Conservation (phyloP, 2,797 vertebrate genomes). For the Rhinatrema bivittatum region DNA sequence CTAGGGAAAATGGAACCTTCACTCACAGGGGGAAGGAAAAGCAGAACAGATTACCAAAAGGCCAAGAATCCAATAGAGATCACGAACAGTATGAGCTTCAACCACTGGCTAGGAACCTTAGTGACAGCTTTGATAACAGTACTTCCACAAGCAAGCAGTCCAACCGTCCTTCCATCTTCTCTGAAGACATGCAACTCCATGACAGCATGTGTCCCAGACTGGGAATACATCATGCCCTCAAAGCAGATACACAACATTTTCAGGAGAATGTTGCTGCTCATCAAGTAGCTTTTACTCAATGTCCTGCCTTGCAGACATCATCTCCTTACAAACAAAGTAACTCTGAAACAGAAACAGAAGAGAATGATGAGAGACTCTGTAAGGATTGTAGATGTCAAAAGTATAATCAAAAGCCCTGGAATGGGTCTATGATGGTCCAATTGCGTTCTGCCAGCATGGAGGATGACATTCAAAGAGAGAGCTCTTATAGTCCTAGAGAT, state of each 20-base stretch:
- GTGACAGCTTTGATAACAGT: constrained; percentile 97
- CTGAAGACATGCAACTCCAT: constrained; percentile 82
- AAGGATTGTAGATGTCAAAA: constrained; percentile 30
- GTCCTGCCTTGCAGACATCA: constrained; percentile 84
- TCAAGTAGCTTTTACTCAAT: constrained; percentile 50
- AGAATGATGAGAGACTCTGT: constrained; percentile 28
- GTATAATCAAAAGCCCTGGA: constrained; percentile 30
- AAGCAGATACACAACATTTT: constrained; percentile 31
- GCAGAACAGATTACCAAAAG: constrained; percentile 39
- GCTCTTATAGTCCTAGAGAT: constrained; percentile 33
- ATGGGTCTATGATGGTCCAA: constrained; percentile 22
- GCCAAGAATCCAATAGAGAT: constrained; percentile 47
- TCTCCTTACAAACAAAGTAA: constrained; percentile 78
- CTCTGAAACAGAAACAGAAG: constrained; percentile 28
- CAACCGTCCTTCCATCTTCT: constrained; percentile 87
- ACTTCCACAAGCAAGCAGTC: constrained; percentile 96
- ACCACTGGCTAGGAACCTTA: constrained; percentile 83
- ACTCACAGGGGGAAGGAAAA: constrained; percentile 53
- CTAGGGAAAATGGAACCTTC: constrained; percentile 66
- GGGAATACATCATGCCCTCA: constrained; percentile 24
- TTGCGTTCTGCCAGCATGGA: neutral
- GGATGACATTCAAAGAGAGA: constrained; percentile 31
- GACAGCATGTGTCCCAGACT: constrained; percentile 56
- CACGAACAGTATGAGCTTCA: constrained; percentile 92
- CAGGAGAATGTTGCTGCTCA: constrained; percentile 38